A percentile compares a stretch with the other conserved stretches of the same genome.
Evolutionary conservation across 2,113 vertebrate species (phyloP).

Genomic region (Actenoides hombroni): DNA sequence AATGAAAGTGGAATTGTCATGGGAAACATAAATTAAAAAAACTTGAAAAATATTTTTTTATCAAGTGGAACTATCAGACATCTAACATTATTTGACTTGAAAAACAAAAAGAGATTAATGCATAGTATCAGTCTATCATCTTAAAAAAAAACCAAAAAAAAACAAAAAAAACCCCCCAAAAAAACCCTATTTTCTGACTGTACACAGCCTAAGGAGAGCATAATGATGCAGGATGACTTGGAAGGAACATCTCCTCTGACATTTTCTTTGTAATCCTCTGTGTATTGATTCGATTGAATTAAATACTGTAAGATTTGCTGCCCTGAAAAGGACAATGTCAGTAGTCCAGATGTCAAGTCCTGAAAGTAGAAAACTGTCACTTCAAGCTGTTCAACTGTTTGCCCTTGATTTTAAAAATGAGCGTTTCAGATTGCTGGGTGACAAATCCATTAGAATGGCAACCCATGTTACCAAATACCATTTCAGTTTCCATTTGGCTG

Average conservation of each 20-base stretch:
- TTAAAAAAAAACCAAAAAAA: not conserved
- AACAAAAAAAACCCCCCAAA: too few species aligned
- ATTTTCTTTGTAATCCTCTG: conserved; percentile 47
- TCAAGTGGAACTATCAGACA: not conserved
- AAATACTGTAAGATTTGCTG: conserved; percentile 54
- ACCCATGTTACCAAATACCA: conserved; percentile 81
- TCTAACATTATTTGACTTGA: not conserved
- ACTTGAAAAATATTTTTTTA: not conserved
- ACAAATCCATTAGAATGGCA: conserved; percentile 80
- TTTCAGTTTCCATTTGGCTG: conserved; percentile 80
- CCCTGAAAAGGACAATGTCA: conserved; percentile 54
- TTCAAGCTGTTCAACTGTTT: conserved; percentile 67
- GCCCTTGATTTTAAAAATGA: conserved; percentile 61
- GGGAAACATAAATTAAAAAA: not conserved
- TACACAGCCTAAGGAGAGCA: conserved; percentile 18
- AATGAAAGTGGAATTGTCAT: not conserved
- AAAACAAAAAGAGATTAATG: not conserved
- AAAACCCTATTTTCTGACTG: conserved; percentile 11
- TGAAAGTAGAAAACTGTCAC: conserved; percentile 52
- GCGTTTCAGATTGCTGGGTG: conserved; percentile 77
- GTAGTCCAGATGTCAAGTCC: conserved; percentile 31
- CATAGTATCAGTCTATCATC: not conserved
- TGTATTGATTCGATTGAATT: conserved; percentile 51
- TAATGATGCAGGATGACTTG: conserved; percentile 29
- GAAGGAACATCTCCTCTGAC: conserved; percentile 53